A percentile compares a stretch with the other conserved stretches of the same genome.
Evolutionary conservation across 2,888 invertebrate species (phyloP).

Genomic region (Volucella inflata): DNA sequence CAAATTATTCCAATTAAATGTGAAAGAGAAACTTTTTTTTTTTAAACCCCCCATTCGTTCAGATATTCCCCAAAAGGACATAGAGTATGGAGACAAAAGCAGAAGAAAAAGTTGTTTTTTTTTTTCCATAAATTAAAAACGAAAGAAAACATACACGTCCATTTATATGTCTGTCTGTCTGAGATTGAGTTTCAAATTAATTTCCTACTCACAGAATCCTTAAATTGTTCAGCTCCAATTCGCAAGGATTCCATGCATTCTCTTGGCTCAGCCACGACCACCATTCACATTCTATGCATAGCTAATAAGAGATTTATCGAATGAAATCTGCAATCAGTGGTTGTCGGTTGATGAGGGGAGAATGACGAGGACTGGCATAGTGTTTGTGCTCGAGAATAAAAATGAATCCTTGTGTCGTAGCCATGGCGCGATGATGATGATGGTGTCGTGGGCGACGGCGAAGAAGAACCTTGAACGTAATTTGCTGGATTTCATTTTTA

Average conservation of each 20-base stretch:
- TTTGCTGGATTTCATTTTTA: conserved; percentile 4
- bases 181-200: conserved; percentile 65
- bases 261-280: conserved; percentile 42
- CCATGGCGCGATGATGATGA: neutral
- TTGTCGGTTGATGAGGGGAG: conserved; percentile 2
- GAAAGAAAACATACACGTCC: conserved; percentile 15
- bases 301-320: conserved; percentile 73
- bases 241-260: conserved; percentile 66
- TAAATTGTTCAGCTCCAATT: conserved; percentile 69
- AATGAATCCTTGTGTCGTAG: conserved; percentile 34
- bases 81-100: neutral
- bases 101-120: conserved; percentile 32
- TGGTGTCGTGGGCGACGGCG: conserved; percentile 1
- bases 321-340: conserved; percentile 42
- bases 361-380: neutral
- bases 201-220: conserved; percentile 35
- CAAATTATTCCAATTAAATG: conserved; percentile 72
- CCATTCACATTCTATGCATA: conserved; percentile 67
- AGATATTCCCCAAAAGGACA: neutral
- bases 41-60: neutral
- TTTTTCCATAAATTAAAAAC: conserved; percentile 60
- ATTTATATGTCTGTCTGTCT: conserved; percentile 36
- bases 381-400: conserved; percentile 8
- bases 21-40: conserved; percentile 58
- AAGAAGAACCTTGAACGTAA: conserved; percentile 39